Conservation (phyloP, 2,113 vertebrate species). For the Dicerorhinus sumatrensis region DNA sequence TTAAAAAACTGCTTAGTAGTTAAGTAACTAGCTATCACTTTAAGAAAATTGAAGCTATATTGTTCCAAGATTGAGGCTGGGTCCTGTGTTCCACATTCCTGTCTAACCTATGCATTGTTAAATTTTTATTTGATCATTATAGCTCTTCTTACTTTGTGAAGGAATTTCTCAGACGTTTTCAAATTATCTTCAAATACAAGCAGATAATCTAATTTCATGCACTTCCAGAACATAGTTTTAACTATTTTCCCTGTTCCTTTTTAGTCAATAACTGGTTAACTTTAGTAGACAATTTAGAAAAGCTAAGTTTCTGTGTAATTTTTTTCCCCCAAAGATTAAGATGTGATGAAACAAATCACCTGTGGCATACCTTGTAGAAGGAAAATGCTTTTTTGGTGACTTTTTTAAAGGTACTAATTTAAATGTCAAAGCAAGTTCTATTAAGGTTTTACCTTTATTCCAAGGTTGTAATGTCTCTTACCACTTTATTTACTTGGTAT, state of each 20-base stretch:
- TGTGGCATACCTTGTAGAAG: background rate
- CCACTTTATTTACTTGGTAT: conserved; percentile 47
- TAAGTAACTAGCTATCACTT: conserved; percentile 11
- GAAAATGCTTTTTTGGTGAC: conserved; percentile 58
- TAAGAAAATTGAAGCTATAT: background rate
- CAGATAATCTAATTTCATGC: conserved; percentile 71
- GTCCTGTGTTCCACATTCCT: background rate
- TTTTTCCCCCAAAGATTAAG: conserved; percentile 35
- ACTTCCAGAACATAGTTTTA: conserved; percentile 43
- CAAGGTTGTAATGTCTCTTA: conserved; percentile 57
- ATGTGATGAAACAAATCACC: conserved; percentile 64
- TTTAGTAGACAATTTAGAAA: conserved; percentile 52
- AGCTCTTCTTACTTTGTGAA: conserved; percentile 21
- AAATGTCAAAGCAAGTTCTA: conserved; percentile 68
- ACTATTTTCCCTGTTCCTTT: background rate
- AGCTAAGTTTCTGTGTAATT: conserved; percentile 46
- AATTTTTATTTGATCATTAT: conserved; percentile 51
- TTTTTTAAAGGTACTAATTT: conserved; percentile 73
- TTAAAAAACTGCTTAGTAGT: conserved; percentile 40
- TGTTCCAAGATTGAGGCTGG: conserved; percentile 17
- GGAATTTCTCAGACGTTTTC: conserved; percentile 62
- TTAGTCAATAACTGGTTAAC: conserved; percentile 47
- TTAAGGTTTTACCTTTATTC: conserved; percentile 62
- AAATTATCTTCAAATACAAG: conserved; percentile 56
- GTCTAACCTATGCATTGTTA: conserved; percentile 42